Evolutionary conservation across 2,797 vertebrate species (phyloP).

Genomic region (Acanthurus leucopareius): DNA sequence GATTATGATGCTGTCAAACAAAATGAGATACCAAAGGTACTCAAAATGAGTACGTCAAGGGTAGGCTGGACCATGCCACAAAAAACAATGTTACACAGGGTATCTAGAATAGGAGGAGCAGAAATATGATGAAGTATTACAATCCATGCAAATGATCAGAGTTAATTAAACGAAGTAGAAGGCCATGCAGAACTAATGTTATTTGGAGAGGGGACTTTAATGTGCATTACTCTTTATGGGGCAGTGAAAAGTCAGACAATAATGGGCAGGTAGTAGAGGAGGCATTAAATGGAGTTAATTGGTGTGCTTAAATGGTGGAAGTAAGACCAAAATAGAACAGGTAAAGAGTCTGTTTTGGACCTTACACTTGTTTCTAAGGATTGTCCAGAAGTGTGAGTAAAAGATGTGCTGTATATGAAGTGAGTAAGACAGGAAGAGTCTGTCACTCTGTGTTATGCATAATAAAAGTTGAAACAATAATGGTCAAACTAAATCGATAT

Average conservation of each 20-base stretch:
- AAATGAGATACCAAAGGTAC: too few relatives aligned
- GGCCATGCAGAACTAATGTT: not conserved
- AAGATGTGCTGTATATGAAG: not conserved
- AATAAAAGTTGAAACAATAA: not conserved
- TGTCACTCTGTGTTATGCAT: not conserved
- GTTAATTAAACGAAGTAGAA: not conserved
- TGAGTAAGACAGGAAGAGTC: too few relatives aligned
- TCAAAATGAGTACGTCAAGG: too few relatives aligned
- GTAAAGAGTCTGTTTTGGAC: not conserved
- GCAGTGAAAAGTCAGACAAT: not conserved
- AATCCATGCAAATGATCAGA: not conserved
- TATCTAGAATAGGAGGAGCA: not conserved
- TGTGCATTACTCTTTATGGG: not conserved
- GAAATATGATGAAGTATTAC: not conserved
- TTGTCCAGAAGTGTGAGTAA: not conserved
- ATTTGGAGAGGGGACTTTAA: not conserved
- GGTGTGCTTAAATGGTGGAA: not conserved
- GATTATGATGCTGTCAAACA: too few relatives aligned
- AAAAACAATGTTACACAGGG: not conserved
- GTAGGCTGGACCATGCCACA: too few relatives aligned
- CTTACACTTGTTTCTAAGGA: not conserved
- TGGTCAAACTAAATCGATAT: not conserved
- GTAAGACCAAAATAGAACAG: not conserved
- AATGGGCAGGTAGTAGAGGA: not conserved
- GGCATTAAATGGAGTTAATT: slow-evolving; percentile 1